Evolutionary conservation across 2,113 vertebrate species (phyloP).

Genomic region (Sinocyclocheilus anshuiensis): DNA sequence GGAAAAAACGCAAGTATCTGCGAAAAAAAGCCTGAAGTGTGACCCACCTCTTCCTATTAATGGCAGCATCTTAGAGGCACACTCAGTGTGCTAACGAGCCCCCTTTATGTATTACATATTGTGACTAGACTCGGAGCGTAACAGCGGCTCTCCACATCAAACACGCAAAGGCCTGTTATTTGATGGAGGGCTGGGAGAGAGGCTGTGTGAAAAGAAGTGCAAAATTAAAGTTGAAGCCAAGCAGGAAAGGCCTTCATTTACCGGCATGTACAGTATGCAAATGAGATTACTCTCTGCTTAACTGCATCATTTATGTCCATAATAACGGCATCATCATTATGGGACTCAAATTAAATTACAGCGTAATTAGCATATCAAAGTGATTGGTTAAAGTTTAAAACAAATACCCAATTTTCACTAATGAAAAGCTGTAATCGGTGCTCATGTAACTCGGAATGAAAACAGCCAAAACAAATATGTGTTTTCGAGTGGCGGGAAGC

Average conservation of each 20-base stretch:
- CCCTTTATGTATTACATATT: slow-evolving; percentile 93
- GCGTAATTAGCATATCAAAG: slow-evolving; percentile 99
- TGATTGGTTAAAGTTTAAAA: slow-evolving; percentile 99
- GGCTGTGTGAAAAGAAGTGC: slow-evolving; percentile 54
- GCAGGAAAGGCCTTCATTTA: slow-evolving; percentile 93
- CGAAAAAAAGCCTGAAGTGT: slow-evolving; percentile 45
- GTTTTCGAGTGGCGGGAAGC: slow-evolving; percentile 73
- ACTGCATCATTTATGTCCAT: slow-evolving; percentile 99
- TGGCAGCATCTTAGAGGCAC: slow-evolving; percentile 79
- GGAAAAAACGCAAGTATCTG: slow-evolving; percentile 48
- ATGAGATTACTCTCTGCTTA: slow-evolving; percentile 99
- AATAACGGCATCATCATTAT: slow-evolving; percentile 99
- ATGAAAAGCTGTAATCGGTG: slow-evolving; percentile 99
- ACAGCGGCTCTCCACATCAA: slow-evolving; percentile 94
- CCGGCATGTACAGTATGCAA: slow-evolving; percentile 99
- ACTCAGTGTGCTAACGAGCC: slow-evolving; percentile 90
- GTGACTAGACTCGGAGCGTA: slow-evolving; percentile 86
- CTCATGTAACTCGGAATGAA: slow-evolving; percentile 86
- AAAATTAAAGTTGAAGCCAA: slow-evolving; percentile 56
- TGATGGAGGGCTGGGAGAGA: slow-evolving; percentile 85
- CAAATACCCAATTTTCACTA: slow-evolving; percentile 99
- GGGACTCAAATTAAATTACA: slow-evolving; percentile 99
- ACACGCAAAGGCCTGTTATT: slow-evolving; percentile 87
- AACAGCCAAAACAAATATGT: slow-evolving; percentile 99
- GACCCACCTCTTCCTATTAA: slow-evolving; percentile 70